A percentile compares a stretch with the other conserved stretches of the same genome.
Evolutionary conservation across 2,888 invertebrate genomes (phyloP).

Genomic region (Dynastes hyllus): DNA sequence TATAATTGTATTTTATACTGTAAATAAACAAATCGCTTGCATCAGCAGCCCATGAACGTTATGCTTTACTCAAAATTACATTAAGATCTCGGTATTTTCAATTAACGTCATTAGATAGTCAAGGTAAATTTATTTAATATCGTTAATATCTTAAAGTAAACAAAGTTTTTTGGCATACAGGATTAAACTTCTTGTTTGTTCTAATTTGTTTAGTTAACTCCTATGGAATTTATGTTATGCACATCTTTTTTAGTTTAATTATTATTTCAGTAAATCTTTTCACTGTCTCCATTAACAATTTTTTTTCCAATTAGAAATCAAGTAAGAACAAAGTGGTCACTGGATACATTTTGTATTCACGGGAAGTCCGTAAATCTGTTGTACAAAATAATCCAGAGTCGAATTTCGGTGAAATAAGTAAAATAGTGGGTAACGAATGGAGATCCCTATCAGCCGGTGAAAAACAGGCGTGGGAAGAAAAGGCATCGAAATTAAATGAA

Average conservation of each 20-base stretch:
- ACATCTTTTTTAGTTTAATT: slow-evolving; percentile 13
- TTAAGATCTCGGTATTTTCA: slow-evolving; percentile 4
- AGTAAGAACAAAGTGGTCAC: slow-evolving; percentile 89
- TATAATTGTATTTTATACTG: no score
- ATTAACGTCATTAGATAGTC: slow-evolving; percentile 24
- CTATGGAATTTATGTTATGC: no score
- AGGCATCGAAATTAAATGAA: slow-evolving; percentile 91
- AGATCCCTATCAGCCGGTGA: slow-evolving; percentile 89
- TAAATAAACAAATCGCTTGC: no score
- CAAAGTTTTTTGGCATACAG: neutral
- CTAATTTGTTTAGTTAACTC: no score
- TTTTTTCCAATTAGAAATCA: slow-evolving; percentile 65
- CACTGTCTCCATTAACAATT: neutral
- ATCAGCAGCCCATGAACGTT: no score
- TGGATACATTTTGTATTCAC: slow-evolving; percentile 98
- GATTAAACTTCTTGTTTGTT: no score
- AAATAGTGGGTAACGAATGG: slow-evolving; percentile 91
- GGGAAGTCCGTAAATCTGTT: slow-evolving; percentile 94
- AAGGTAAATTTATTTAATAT: slow-evolving; percentile 20
- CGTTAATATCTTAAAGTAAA: slow-evolving; percentile 8
- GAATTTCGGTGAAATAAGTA: slow-evolving; percentile 90
- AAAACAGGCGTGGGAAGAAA: slow-evolving; percentile 96
- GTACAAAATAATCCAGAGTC: slow-evolving; percentile 95
- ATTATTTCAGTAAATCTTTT: neutral
- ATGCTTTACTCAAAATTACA: neutral